These are phyloP conservation scores for Jordanella pulchra DNA, from an alignment of 2,797 vertebrate genomes.

Conservation along the genomic window DNA sequence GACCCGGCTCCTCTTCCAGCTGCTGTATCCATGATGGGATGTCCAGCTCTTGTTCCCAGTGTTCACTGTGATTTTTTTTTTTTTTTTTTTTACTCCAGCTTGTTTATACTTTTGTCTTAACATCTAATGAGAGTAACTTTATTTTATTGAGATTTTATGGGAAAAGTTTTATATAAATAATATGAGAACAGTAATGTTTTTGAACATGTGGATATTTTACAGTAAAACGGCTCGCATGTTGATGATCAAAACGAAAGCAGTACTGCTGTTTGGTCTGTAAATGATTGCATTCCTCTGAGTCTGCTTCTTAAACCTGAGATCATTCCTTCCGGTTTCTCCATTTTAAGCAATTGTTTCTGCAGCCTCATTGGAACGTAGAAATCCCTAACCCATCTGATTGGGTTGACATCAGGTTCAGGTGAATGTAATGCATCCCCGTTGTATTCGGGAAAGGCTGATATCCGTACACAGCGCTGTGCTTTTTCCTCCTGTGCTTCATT, in stretches of 20 bases:
- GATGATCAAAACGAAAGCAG: conserved; percentile 1
- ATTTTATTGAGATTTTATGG: conserved; percentile 81
- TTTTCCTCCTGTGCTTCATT: conserved; percentile 73
- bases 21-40: conserved; percentile 63
- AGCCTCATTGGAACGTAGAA: conserved; percentile 43
- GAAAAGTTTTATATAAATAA: conserved; percentile 74
- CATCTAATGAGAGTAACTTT: conserved; percentile 76
- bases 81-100: conserved; percentile 66
- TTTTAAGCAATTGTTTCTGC: conserved; percentile 9
- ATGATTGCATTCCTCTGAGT: conserved; percentile 37
- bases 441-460: conserved; percentile 40
- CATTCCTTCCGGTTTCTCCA: not conserved
- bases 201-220: conserved; percentile 63
- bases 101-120: conserved; percentile 75
- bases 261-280: conserved; percentile 18
- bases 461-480: conserved; percentile 68
- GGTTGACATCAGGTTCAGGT: conserved; percentile 34
- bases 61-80: conserved; percentile 74
- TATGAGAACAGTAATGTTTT: conserved; percentile 62
- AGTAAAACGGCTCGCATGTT: conserved; percentile 9
- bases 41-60: conserved; percentile 66
- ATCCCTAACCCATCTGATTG: not conserved
- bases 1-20: conserved; percentile 59
- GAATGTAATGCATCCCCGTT: conserved; percentile 34
- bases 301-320: conserved; percentile 33